Conservation (phyloP, 2,797 vertebrate genomes). For the Moxostoma hubbsi region DNA sequence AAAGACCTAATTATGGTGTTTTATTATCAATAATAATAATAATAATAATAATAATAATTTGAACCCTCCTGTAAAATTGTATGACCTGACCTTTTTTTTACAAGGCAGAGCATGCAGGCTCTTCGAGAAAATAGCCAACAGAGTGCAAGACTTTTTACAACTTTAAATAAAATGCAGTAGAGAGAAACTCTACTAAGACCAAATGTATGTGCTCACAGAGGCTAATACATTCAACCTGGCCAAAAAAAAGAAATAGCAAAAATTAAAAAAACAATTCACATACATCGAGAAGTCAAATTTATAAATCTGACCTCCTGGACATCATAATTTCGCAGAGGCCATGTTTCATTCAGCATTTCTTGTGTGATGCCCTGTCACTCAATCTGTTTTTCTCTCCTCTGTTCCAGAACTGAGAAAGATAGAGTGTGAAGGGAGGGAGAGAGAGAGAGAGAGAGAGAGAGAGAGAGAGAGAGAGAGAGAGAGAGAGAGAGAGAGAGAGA, state of each 20-base stretch:
- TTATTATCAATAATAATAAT: conserved; percentile 79
- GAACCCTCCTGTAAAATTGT: conserved; percentile 71
- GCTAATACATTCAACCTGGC: conserved; percentile 6
- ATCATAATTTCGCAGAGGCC: conserved; percentile 20
- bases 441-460: conserved; percentile 60
- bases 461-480: conserved; percentile 79
- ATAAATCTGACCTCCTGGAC: conserved; percentile 38
- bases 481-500: conserved; percentile 70
- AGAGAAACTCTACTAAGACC: conserved; percentile 33
- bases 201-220: conserved; percentile 28
- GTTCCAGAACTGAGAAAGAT: conserved; percentile 71
- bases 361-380: conserved; percentile 73
- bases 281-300: conserved; percentile 19
- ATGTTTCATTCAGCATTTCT: conserved; percentile 53
- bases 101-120: conserved; percentile 57
- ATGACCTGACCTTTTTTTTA: conserved; percentile 73
- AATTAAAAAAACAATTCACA: not conserved
- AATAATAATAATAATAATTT: conserved; percentile 75
- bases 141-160: conserved; percentile 46
- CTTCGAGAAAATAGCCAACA: conserved; percentile 51
- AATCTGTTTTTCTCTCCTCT: conserved; percentile 62
- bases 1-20: conserved; percentile 73
- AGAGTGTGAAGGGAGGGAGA: conserved; percentile 49
- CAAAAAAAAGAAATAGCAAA: not conserved
- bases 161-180: conserved; percentile 26